These are phyloP conservation scores for Gonocerus acuteangulatus DNA, from an alignment of 2,888 invertebrate genomes.

Conservation along the genomic window DNA sequence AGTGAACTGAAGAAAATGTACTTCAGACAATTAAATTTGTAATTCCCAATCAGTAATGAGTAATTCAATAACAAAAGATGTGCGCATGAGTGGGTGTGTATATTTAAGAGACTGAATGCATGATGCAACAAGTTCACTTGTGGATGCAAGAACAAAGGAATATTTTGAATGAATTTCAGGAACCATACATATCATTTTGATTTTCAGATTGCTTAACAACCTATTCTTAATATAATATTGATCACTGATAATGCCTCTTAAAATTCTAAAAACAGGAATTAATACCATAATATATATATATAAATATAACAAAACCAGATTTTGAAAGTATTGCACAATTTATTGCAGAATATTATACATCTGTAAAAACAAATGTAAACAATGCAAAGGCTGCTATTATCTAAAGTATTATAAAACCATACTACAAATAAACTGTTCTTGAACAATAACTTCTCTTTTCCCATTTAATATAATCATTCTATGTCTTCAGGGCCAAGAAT, in stretches of 20 bases:
- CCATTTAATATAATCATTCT: background rate
- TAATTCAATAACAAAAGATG: no score
- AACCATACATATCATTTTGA: background rate
- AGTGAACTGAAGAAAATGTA: no score
- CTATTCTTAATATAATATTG: background rate
- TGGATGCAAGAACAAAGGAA: background rate
- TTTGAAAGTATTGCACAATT: constrained; percentile 27
- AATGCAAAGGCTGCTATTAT: constrained; percentile 27
- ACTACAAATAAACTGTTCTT: background rate
- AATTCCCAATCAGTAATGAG: no score
- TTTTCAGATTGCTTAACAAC: background rate
- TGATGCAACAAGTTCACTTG: background rate
- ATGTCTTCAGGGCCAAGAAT: constrained; percentile 23
- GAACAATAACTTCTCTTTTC: background rate
- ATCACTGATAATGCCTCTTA: background rate
- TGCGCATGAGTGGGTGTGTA: no score
- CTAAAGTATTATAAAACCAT: constrained; percentile 17
- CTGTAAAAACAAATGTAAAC: constrained; percentile 30
- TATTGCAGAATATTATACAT: constrained; percentile 28
- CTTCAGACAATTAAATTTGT: no score
- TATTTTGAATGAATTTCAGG: background rate
- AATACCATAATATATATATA: constrained; percentile 1
- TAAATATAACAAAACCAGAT: constrained; percentile 18
- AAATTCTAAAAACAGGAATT: background rate
- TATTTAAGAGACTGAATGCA: no score